Base-by-base conservation (phyloP, 2,888 invertebrate genomes). In the Charanyca ferruginea region DNA sequence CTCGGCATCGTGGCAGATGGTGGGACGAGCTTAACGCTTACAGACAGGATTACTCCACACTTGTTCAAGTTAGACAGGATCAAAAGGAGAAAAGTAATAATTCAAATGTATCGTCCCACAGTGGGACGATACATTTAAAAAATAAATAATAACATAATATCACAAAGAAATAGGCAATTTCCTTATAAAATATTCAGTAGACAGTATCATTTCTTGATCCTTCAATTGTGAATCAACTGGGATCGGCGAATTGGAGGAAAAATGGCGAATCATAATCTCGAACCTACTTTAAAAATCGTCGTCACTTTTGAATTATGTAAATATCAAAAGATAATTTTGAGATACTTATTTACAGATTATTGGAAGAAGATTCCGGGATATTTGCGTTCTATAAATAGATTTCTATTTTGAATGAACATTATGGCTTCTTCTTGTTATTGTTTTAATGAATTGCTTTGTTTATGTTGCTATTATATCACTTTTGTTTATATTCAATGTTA, bases 231-330 rank as follows among this genome's bases (percentile, higher is more conserved):
- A 67, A 58, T 68, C 48, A 35, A 53, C 9, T 48, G n/a, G 18
- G 9, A 35, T 49, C 41, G 1, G 8, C 8, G 38, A 48, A 16
- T 52, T 20, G 5, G 7, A 16, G 41, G 32, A 42, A 44, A 9
- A 63, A 55, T 20, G 7, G n/a, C 9, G 18, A 13, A 18, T 6
- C 54, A 25, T 52, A n/a, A 18, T 38, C 3, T 23, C 5, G 23
- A 51, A 64, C 32, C 2, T 35, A 45, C 28, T 63, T 42, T 54
- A 16, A 18, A 9, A 49, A 54, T 45, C 6, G 18, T 51, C 22
- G 9, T 49, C 67, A 45, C 44, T 79, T 81, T 59, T 38, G 6
- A 42, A 22, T 47, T 32, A 47, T 35, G 7, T 25, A 16, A 22
- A 54, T 25, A 23, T 35, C 35, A 47, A 32, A 45, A 47, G 18